Base-by-base conservation (phyloP, 2,113 vertebrate species). In the Lepus timidus region DNA sequence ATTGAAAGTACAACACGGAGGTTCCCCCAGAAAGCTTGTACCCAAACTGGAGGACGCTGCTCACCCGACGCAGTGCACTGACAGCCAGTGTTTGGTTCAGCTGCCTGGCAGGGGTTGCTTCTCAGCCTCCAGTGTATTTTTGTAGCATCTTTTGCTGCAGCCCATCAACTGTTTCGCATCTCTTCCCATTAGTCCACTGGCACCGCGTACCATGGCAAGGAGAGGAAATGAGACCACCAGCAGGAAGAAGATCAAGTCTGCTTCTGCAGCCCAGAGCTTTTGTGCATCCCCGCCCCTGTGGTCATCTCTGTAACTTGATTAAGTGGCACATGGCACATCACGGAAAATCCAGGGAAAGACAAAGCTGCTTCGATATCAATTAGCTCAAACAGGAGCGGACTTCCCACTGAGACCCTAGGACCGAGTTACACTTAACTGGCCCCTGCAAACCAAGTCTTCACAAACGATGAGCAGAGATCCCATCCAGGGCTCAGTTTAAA, bases 341-440 rank as follows among this genome's bases (percentile, higher is more conserved):
- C 61, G 88, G 55, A 92, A 94, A 95, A 96, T 92, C 85, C 22
- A 52, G 58, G 68, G 78, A 92, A 75, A 90, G 90, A 92, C 73
- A 96, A 92, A 96, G 70, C 65, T 36, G 11, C 90, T 88, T 95
- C 95, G 81, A 2, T 96, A 86, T 88, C 94, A 95, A 81, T 96
- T 97, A 97, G 75, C 82, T 94, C 65, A 52, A 80, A 74, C 79
- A 91, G 86, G 68, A 95, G n/a, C 6, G 39, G 85, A 91, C 92
- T 93, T 88, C 92, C 92, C 93, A 67, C 85, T 82, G 95, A 95
- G 90, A 88, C 78, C 79, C 9, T 52, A 67, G 74, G 86, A 93
- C 52, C 84, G 93, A 70, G 70, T 58, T 52, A 16, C 90, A 25
- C 92, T 95, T 83, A 85, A 71, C 58, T 67, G 44, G 78, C 70